phyloP scores from a whole-genome alignment of 35 echinoderm and acorn worm species.

The Ophiothrix spiculata region DNA sequence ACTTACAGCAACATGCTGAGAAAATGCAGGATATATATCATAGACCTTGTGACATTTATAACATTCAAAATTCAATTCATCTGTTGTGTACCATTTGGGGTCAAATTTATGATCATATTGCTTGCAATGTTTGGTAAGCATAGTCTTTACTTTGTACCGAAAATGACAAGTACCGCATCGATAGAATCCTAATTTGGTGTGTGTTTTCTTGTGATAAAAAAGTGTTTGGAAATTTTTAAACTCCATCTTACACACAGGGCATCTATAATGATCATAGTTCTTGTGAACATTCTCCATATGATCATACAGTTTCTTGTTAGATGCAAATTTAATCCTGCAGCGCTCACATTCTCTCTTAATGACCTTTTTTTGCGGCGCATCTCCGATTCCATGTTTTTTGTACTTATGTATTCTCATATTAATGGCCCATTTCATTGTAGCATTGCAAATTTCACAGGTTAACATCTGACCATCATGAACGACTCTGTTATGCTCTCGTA shows the following conservation, averaged over 20 bases:
- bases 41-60: not conserved
- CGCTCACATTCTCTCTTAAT: not conserved
- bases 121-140: not conserved
- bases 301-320: not conserved
- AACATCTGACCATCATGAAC: not conserved
- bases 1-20: not conserved
- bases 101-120: not conserved
- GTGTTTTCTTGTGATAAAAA: not conserved
- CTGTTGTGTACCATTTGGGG: not conserved
- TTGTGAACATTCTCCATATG: not conserved
- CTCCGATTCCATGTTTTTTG: not conserved
- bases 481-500: not conserved
- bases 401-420: not conserved
- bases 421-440: not conserved
- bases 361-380: not conserved
- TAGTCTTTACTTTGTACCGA: not conserved
- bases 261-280: not conserved
- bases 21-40: not conserved
- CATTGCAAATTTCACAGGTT: not conserved
- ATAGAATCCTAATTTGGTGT: not conserved
- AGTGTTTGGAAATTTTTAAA: not conserved
- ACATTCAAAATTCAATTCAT: not conserved
- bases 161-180: not conserved
- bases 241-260: not conserved
- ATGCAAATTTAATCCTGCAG: not conserved